Evolutionary conservation across 2,888 invertebrate genomes (phyloP), one percentile per base, ranked within the genome.

Genomic region (Polydrusus cervinus): DNA sequence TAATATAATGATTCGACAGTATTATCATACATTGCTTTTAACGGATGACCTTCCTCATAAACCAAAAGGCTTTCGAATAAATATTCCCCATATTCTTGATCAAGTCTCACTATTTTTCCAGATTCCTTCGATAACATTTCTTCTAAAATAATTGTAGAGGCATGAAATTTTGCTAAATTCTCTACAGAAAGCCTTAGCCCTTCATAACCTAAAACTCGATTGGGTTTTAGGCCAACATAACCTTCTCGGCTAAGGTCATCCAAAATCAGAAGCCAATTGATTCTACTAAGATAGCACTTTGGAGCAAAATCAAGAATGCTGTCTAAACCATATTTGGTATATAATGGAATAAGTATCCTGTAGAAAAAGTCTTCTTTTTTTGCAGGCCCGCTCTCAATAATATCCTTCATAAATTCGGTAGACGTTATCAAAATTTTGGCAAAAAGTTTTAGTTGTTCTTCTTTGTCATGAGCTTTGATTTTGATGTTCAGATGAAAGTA

Each of bases 361-460:
- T 89, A 90, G 30, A 90, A 87, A 0, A 81, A 81, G 34, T 78
- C 73, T 76, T 84, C 83, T 74, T 82, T 83, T 64, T 77, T 79
- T 66, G 82, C 82, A 1, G 78, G 71, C 1, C 74, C 77, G 8
- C 11, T 14, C 16, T 60, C 55, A 1, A 80, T 67, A 43, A 82
- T 71, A 6, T 80, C 75, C 9, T 69, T 60, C 3, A 80, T 68
- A 30, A 81, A 73, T 7, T 81, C 77, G 0, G 40, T 34, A 13
- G 40, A 53, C 11, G 69, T 14, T 45, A 14, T 65, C 3, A 65
- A 11, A 57, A 76, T 40, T 61, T 76, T 76, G 7, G 62, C 76
- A 53, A 76, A 76, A 18, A 74, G 51, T 6, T 65, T 20, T 16
- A 74, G 7, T 25, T 60, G 16, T 1, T 20, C 1, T 57, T 57